Evolutionary conservation across 1,140 invertebrate species (phyloP).

Genomic region (Caenorhabditis brenneri): DNA sequence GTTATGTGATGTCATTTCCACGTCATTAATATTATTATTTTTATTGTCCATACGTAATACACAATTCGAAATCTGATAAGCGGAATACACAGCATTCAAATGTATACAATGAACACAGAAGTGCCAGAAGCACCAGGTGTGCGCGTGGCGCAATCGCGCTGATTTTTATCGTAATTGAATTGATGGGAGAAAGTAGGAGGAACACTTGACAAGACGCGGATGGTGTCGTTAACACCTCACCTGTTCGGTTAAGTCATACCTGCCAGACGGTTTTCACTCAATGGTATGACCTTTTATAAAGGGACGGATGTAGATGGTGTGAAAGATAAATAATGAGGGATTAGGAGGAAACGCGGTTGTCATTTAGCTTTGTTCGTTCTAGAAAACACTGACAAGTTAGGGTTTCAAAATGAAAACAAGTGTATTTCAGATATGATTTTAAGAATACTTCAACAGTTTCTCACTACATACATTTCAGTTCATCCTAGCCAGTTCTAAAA

Average conservation of each 20-base stretch:
- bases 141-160: conserved; percentile 15
- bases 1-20: conserved; percentile 5
- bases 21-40: conserved; percentile 32
- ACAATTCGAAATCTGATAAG: conserved; percentile 38
- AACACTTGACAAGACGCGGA: background rate
- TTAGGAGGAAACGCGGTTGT: no score
- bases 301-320: background rate
- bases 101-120: background rate
- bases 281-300: background rate
- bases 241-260: background rate
- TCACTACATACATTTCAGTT: no score
- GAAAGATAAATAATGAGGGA: background rate
- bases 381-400: no score
- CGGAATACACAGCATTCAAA: background rate
- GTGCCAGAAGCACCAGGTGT: conserved; percentile 24
- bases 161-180: conserved; percentile 29
- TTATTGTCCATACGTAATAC: background rate
- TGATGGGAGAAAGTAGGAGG: background rate
- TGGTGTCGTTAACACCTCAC: conserved; percentile 38
- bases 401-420: no score
- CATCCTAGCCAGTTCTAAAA: no score
- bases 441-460: no score
- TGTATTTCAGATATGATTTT: no score
- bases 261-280: background rate
- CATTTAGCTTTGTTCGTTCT: no score